Evolutionary conservation across 2,888 invertebrate species (phyloP).

Genomic region (Seladonia tumulorum): DNA sequence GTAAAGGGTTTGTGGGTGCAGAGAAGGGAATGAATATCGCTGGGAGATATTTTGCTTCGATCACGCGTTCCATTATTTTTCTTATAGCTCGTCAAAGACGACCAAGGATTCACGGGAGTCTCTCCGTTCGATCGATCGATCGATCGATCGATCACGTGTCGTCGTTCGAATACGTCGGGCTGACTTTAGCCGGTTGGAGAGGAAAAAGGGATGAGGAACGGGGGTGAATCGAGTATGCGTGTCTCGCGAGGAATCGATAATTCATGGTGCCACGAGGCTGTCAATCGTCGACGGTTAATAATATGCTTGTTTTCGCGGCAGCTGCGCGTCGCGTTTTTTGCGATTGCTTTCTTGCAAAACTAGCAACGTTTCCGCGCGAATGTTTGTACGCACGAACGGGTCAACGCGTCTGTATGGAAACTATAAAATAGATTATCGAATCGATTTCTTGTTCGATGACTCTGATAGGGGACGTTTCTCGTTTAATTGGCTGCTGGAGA

Average conservation of each 20-base stretch:
- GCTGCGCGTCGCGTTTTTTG: background rate
- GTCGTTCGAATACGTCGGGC: conserved; percentile 21
- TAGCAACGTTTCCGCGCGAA: background rate
- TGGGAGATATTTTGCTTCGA: conserved; percentile 57
- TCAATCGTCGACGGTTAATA: conserved; percentile 31
- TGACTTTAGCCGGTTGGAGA: conserved; percentile 24
- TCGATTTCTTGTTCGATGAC: background rate
- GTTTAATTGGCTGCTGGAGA: background rate
- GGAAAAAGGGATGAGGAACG: background rate
- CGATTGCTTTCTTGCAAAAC: conserved; percentile 1
- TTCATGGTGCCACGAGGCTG: conserved; percentile 23
- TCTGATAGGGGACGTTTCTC: background rate
- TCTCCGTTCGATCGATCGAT: conserved; percentile 29
- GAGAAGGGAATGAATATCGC: conserved; percentile 32
- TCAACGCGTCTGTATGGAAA: background rate
- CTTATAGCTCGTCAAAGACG: conserved; percentile 38
- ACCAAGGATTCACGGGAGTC: conserved; percentile 3
- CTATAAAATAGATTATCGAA: background rate
- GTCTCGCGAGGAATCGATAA: conserved; percentile 40
- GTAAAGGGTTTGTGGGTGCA: background rate
- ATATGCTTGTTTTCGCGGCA: conserved; percentile 5
- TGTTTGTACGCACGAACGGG: background rate
- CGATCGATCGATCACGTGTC: conserved; percentile 23
- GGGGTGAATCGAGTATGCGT: background rate
- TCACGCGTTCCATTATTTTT: conserved; percentile 60